Evolutionary conservation across 1,140 invertebrate genomes (phyloP).

Genomic region (Dendroctonus valens): DNA sequence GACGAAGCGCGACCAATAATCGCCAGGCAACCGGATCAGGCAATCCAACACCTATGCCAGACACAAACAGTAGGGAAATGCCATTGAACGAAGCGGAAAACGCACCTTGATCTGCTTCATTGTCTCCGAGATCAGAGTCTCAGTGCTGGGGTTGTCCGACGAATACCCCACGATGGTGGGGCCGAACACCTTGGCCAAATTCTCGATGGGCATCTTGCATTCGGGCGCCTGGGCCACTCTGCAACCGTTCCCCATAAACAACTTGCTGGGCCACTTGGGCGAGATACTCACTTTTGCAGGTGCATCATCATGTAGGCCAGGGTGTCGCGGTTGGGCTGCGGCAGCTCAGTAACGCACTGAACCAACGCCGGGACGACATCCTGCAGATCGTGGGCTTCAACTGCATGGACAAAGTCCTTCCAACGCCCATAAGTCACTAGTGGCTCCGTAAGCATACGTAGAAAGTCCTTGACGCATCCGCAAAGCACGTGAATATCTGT

Average conservation of each 20-base stretch:
- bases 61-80: background rate
- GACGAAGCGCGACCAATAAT: constrained; percentile 67
- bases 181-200: constrained; percentile 80
- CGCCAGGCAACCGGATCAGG: constrained; percentile 62
- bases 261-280: background rate
- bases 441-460: constrained; percentile 78
- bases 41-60: constrained; percentile 62
- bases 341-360: constrained; percentile 70
- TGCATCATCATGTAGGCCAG: constrained; percentile 83
- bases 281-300: constrained; percentile 63
- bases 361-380: constrained; percentile 56
- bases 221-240: constrained; percentile 68
- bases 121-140: constrained; percentile 63
- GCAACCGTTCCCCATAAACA: constrained; percentile 24
- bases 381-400: constrained; percentile 51
- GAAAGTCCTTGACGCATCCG: constrained; percentile 84
- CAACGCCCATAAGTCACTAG: constrained; percentile 74
- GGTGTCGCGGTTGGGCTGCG: constrained; percentile 83
- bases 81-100: background rate
- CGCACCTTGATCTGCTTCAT: constrained; percentile 55
- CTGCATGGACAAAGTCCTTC: constrained; percentile 74
- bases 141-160: constrained; percentile 61
- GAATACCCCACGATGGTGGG: constrained; percentile 84
- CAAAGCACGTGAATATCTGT: constrained; percentile 79
- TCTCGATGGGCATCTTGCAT: constrained; percentile 76